These are phyloP conservation scores for Eristalis arbustorum DNA, from an alignment of 2,888 invertebrate species.

Conservation along the genomic window DNA sequence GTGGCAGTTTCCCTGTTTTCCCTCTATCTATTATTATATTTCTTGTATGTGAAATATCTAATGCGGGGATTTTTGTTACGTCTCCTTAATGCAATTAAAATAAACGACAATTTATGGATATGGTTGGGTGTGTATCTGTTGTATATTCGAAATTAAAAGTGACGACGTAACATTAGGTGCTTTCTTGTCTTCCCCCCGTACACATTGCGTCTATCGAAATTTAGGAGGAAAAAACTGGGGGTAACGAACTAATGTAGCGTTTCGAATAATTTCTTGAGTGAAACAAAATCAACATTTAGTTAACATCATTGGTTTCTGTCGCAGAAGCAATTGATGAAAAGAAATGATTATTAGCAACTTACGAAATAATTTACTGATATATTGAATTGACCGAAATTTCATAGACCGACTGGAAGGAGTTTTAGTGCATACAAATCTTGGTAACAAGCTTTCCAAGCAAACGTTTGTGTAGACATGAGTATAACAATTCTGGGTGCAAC, in stretches of 20 bases:
- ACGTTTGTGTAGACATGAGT: no score
- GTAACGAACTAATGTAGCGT: not conserved
- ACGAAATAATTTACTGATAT: not conserved
- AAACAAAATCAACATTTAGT: not conserved
- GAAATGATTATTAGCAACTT: not conserved
- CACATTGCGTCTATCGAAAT: conserved; percentile 21
- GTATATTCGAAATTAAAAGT: conserved; percentile 46
- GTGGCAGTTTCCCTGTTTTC: conserved; percentile 2
- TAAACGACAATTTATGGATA: conserved; percentile 62
- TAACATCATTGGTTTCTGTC: not conserved
- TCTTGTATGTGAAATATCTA: conserved; percentile 24
- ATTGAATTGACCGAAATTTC: not conserved
- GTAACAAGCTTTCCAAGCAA: no score
- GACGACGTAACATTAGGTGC: conserved; percentile 36
- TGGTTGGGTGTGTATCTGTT: not conserved
- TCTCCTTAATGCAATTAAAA: conserved; percentile 62
- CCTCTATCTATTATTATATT: not conserved
- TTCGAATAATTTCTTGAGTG: not conserved
- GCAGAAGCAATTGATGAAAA: not conserved
- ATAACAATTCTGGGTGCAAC: no score
- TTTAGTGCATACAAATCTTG: not conserved
- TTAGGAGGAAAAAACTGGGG: not conserved
- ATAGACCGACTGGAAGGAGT: not conserved
- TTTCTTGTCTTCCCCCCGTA: not conserved
- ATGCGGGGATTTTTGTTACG: conserved; percentile 44